These are phyloP conservation scores for Chromoteleia sp. DNA, from an alignment of 2,888 invertebrate genomes.

Conservation along the genomic window DNA sequence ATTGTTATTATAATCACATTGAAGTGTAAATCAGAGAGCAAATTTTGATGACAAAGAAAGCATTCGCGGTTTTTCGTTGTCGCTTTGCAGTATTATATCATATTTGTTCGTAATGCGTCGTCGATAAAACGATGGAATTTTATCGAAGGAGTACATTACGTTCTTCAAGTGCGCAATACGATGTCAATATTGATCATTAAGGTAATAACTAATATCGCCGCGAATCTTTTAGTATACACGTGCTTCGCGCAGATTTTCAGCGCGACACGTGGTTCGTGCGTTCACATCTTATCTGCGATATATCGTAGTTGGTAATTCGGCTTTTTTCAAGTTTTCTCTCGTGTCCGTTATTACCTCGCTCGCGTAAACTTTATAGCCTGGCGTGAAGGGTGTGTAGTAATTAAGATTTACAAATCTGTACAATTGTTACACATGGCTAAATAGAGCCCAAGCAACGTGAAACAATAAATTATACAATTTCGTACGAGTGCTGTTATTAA, in stretches of 20 bases:
- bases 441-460: neutral
- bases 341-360: neutral
- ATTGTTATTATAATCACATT: no score
- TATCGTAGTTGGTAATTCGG: no score
- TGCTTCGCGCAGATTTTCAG: conserved; percentile 5
- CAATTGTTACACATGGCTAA: neutral
- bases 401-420: conserved; percentile 7
- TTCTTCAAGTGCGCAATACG: conserved; percentile 17
- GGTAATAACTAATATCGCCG: conserved; percentile 10
- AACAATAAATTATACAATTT: conserved; percentile 6
- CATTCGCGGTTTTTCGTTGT: no score
- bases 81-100: neutral
- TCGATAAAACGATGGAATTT: conserved; percentile 13
- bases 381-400: neutral
- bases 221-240: conserved; percentile 1
- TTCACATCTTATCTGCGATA: no score
- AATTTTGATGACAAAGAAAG: no score
- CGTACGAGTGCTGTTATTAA: no score
- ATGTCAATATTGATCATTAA: conserved; percentile 28
- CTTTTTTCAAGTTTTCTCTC: neutral
- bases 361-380: neutral
- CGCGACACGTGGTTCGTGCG: neutral
- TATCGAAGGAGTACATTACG: conserved; percentile 2
- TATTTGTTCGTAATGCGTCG: neutral
- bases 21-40: no score